Percentiles rank a stretch among this genome's conserved stretches.
Evolutionary conservation across 2,888 invertebrate genomes (phyloP).

Genomic region (Erebia ligea): DNA sequence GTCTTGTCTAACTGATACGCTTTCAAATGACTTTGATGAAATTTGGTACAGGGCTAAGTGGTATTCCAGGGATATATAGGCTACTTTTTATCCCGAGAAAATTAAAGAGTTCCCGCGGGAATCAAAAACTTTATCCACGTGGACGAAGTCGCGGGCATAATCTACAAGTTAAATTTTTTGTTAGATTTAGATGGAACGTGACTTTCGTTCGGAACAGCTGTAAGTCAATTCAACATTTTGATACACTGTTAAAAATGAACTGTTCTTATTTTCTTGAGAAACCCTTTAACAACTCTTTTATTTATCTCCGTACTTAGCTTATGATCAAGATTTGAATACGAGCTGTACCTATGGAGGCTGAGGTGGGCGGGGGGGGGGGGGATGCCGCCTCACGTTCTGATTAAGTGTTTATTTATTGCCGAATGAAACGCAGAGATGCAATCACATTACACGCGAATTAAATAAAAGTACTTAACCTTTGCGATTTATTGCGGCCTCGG

Average conservation of each 20-base stretch:
- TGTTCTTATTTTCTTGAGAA: background rate
- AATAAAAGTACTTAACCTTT: background rate
- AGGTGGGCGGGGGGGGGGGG: conserved; percentile 20
- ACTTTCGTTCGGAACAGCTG: too few relatives aligned
- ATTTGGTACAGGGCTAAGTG: too few relatives aligned
- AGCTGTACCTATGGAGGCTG: background rate
- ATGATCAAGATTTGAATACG: conserved; percentile 37
- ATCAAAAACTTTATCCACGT: too few relatives aligned
- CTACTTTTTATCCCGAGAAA: too few relatives aligned
- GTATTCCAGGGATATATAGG: too few relatives aligned
- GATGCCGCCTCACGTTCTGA: conserved; percentile 25
- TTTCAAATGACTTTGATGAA: too few relatives aligned
- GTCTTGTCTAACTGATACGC: too few relatives aligned
- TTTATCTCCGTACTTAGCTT: background rate
- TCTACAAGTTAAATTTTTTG: too few relatives aligned
- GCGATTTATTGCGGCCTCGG: background rate
- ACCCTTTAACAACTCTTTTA: background rate
- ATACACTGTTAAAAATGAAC: background rate
- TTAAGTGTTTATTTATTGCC: conserved; percentile 39
- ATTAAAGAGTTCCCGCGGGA: too few relatives aligned
- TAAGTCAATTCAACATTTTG: too few relatives aligned
- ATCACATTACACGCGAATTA: conserved; percentile 11
- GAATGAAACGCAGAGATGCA: conserved; percentile 24
- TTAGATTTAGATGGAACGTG: too few relatives aligned
- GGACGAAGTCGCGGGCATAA: too few relatives aligned